These are phyloP conservation scores for Polypedilum vanderplanki DNA, from an alignment of 1,140 invertebrate species.

Conservation along the genomic window DNA sequence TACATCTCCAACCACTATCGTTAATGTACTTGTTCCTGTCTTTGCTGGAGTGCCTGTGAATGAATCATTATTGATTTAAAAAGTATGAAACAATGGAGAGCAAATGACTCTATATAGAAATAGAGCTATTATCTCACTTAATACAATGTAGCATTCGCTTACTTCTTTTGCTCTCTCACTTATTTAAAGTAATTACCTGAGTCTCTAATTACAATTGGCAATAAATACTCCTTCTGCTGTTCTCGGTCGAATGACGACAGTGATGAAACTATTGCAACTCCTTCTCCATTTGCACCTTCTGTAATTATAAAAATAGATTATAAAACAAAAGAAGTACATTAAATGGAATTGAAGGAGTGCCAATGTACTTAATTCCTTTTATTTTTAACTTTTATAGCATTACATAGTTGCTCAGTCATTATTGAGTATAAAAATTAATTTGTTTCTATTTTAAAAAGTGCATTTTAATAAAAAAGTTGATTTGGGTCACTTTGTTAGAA, in stretches of 20 bases:
- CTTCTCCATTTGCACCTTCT: slow-evolving; percentile 55
- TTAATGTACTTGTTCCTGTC: slow-evolving; percentile 58
- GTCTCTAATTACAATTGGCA: slow-evolving; percentile 57
- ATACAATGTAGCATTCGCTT: background rate
- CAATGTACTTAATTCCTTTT: no score
- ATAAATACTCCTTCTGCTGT: slow-evolving; percentile 54
- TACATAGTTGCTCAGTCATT: no score
- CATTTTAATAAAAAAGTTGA: background rate
- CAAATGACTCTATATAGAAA: background rate
- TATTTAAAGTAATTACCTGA: slow-evolving; percentile 33
- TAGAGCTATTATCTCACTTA: background rate
- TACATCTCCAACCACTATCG: slow-evolving; percentile 59
- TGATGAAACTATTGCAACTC: slow-evolving; percentile 54
- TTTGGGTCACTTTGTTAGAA: background rate
- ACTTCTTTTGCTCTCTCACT: no score
- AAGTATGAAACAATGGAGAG: background rate
- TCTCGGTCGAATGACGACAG: slow-evolving; percentile 60
- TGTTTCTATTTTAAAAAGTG: no score
- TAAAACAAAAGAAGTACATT: no score
- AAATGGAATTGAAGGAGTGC: no score
- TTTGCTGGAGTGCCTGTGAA: slow-evolving; percentile 47
- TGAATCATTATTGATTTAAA: background rate
- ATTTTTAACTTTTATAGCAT: no score
- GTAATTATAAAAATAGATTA: slow-evolving; percentile 29
- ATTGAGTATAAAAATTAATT: no score